Base-by-base conservation (phyloP, 2,888 invertebrate genomes). In the Sclerodermus sp. region DNA sequence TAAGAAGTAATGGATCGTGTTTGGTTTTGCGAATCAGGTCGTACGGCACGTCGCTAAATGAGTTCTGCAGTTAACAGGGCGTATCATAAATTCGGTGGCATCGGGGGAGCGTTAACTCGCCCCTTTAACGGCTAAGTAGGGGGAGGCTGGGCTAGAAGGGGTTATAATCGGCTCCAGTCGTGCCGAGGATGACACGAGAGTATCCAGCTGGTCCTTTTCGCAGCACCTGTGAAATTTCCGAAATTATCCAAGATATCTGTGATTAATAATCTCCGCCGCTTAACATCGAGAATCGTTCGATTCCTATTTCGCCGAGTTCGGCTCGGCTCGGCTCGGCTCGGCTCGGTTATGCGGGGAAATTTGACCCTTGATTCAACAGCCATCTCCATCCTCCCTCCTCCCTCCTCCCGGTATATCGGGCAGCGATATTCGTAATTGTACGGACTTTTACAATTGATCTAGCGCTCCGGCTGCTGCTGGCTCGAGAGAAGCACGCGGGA, bases 171-270 rank as follows among this genome's bases (percentile, higher is more conserved):
- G 51, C 38, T 42, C 50, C 45, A 52, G 45, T 49, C 43, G 50
- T 43, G 46, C 54, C 40, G 51, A 58, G 51, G 61, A 54, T 54
- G 56, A 61, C 53, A 50, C 44, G 41, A 16, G 55, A 53, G 60
- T 53, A 59, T 51, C 51, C 48, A 18, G 13, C 39, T 1, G n/a
- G 30, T 8, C 43, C 29, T 16, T 16, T 37, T 39, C 13, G 39
- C 10, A 46, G n/a, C 14, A 30, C 10, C 43, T 43, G 38, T 45
- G 51, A 60, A 62, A 57, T 57, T 61, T 50, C 51, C 44, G 57
- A 54, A 57, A 63, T 63, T 57, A 59, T 56, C 52, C 61, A 51
- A 53, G 57, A 61, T 55, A 64, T 49, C 54, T 37, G 49, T 61
- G 63, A 64, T 64, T 64, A 64, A 64, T 59, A 34, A 62, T 51